Conservation (phyloP, 2,113 vertebrate genomes). For the Anser brachyrhynchus region DNA sequence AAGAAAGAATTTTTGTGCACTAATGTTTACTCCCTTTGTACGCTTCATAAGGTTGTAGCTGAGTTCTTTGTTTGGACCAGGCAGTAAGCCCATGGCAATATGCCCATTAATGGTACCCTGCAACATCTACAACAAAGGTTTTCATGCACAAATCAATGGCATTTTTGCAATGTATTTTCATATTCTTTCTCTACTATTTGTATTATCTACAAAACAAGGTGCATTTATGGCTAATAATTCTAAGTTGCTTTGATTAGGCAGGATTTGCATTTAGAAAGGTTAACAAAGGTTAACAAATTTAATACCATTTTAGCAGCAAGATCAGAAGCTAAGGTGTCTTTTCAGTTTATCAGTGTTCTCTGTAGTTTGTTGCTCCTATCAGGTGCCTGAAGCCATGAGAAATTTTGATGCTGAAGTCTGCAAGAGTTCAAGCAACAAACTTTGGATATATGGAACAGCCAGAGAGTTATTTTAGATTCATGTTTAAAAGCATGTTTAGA, state of each 20-base stretch:
- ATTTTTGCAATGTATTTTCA: neutral
- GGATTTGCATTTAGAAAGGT: neutral
- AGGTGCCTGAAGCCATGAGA: neutral
- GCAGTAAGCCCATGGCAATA: neutral
- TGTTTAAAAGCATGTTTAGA: neutral
- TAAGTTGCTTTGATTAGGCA: neutral
- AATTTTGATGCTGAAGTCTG: neutral
- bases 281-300: neutral
- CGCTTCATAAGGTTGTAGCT: rapidly evolving
- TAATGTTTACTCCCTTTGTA: neutral
- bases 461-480: neutral
- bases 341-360: neutral
- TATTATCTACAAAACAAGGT: neutral
- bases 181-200: neutral
- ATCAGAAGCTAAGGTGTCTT: neutral
- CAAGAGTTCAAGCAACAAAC: neutral
- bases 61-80: neutral
- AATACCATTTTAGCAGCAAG: neutral
- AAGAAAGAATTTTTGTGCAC: neutral
- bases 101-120: neutral
- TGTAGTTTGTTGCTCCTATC: neutral
- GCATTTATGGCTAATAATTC: neutral
- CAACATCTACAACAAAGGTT: neutral
- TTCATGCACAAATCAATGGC: neutral
- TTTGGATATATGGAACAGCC: neutral